Evolutionary conservation across 2,888 invertebrate species (phyloP), one percentile per base, ranked within the genome.

Genomic region (Ischnura elegans): DNA sequence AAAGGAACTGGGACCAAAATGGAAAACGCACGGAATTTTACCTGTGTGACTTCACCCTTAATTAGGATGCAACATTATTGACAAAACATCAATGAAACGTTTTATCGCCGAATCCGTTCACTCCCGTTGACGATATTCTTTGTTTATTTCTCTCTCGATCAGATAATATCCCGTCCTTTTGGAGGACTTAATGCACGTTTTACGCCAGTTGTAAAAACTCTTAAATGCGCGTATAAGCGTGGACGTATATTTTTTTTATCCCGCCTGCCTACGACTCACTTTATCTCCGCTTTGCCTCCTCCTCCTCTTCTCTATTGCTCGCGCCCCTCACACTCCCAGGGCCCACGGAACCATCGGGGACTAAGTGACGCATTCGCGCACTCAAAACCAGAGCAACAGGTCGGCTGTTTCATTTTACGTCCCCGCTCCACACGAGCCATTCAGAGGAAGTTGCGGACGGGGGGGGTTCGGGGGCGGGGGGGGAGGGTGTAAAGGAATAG

Each of bases 391-490:
- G 90, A 42, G 61, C 90, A 90, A 90, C 90, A 90, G 90, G 90
- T 90, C 90, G 90, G 90, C 90, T 90, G 66, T 90, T 90, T 90
- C 90, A 66, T 90, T 90, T 90, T 90, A 90, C 90, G 90, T 76
- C 76, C 76, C 76, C 25, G 61, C 61, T 55, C 45, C 86, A 86
- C 86, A 86, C 86, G 86, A 86, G 86, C 86, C 86, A 86, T n/a
- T 46, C 45, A n/a, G 86, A 86, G 86, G 45, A 45, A 46, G 25
- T 16, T 10, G 45, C 25, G 6, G 0, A 46, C 25, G 19, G 25
- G 45, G 10, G 86, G 25, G 8, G 19, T 10, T 3, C 5, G 19
- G 16, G 45, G 46, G 46, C 5, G 86, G 36, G 85, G 19, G 45
- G 45, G 45, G 21, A 43, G 21, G 85, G 85, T 21, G 19, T n/a